Evolutionary conservation across 2,113 vertebrate species (phyloP), one percentile per base, ranked within the genome.

Genomic region (Macrotus californicus): DNA sequence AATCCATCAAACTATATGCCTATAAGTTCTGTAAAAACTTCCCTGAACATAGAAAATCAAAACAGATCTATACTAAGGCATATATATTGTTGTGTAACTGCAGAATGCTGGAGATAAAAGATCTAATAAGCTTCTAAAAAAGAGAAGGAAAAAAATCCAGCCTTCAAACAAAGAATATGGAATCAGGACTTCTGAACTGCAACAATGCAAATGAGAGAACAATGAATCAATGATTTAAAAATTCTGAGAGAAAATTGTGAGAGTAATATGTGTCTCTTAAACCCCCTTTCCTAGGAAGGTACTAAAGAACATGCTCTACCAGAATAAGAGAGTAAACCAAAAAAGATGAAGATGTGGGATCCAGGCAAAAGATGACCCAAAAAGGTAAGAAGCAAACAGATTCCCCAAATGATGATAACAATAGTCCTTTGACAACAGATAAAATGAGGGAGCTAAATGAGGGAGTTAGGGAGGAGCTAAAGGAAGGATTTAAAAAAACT

Each of bases 191-290:
- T 77, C 21, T 73, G n/a, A 73, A 64, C 8, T 89, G 31, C n/a
- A 77, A 85, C 50, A 84, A 50, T 26, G 43, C 79, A 91, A 88
- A 80, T 7, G 15, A 82, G 54, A 89, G 81, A 76, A 92, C 24
- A 46, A 72, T 9, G 61, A 70, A 52, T 67, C 11, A 75, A 69
- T 48, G 21, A 7, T 34, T 26, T 92, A 76, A 80, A 61, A 94
- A 85, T 73, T 92, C 69, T 52, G 26, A 83, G 43, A 8, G 36
- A 90, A 87, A 93, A 91, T 31, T 87, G 59, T 91, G 79, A 93
- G 39, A 29, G 11, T 66, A 91, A 87, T 61, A 79, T 13, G 46
- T 64, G 31, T 34, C 76, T 72, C 16, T 93, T 77, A 39, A 24
- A 15, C 36, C 84, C 48, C n/a, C 46, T 82, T 87, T 90, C 86